Evolutionary conservation across 2,113 vertebrate genomes (phyloP).

Genomic region (Indri indri): DNA sequence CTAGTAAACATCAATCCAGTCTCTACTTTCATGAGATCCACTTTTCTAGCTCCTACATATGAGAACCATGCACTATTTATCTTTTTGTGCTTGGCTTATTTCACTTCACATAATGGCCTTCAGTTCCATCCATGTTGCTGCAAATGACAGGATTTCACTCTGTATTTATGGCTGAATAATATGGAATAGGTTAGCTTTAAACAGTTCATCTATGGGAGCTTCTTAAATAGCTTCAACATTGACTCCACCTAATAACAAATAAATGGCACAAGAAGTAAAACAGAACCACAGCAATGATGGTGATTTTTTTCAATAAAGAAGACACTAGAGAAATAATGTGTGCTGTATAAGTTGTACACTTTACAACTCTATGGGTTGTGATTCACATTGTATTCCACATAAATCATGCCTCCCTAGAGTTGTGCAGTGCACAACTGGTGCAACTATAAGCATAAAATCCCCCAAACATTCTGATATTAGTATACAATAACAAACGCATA

Average conservation of each 20-base stretch:
- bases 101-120: too few relatives aligned
- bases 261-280: background rate
- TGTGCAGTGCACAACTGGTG: background rate
- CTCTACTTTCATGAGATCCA: too few relatives aligned
- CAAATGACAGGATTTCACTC: too few relatives aligned
- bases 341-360: background rate
- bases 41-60: too few relatives aligned
- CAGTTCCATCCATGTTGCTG: too few relatives aligned
- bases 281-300: background rate
- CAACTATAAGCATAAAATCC: background rate
- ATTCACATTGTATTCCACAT: background rate
- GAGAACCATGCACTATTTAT: too few relatives aligned
- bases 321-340: background rate
- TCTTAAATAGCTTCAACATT: background rate
- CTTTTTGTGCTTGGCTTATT: too few relatives aligned
- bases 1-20: too few relatives aligned
- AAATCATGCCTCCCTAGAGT: background rate
- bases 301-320: background rate
- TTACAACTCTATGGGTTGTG: background rate
- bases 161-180: too few relatives aligned
- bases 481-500: background rate
- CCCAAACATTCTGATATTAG: background rate
- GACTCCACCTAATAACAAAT: background rate
- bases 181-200: slow-evolving; percentile 4
- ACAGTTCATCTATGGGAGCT: background rate